Base-by-base conservation (phyloP, 2,113 vertebrate genomes). In the Aphyosemion australe region DNA sequence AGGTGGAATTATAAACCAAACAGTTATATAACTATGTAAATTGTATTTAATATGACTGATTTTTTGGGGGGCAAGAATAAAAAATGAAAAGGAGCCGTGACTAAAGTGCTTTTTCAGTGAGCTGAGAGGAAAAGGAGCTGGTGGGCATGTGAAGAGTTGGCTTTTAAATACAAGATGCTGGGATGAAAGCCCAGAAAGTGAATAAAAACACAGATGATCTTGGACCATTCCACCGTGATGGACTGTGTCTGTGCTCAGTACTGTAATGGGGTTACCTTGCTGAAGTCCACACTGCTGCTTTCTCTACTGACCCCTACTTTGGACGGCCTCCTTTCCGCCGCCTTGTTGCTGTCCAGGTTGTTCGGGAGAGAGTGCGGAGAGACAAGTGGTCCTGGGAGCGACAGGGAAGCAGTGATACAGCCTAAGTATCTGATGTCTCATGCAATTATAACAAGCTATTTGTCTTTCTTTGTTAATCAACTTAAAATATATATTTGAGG, bases 201-300 rank as follows among this genome's bases (percentile, higher is more conserved):
- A 77, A 46, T 52, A 48, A 73, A 65, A 66, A 32, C 34, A 73
- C n/a, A 14, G 62, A 82, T 72, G 71, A 41, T 71, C 71, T 74
- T 51, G 70, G 69, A 52, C 39, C 48, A 53, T 16, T 69, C 66
- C 75, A 71, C 45, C 66, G 60, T 52, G 39, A 73, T 3, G 55
- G 72, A 79, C 67, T 18, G 53, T 69, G 66, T 76, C 84, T 81
- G 45, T 73, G 77, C 81, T 82, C 80, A 85, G 85, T 78, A 72
- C 71, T 80, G 26, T 63, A 73, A 50, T 72, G 64, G 94, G 77
- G 72, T 88, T 89, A 97, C 96, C 95, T 96, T 98, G 92, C 95
- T 97, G 85, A 98, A 96, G 91, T 98, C 95, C 89, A 97, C 95
- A 0, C 94, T 95, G 90, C 95, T 98, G 90, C 95, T 95, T 91